phyloP scores from a whole-genome alignment of 2,113 vertebrate genomes.

The Tinamus guttatus region DNA sequence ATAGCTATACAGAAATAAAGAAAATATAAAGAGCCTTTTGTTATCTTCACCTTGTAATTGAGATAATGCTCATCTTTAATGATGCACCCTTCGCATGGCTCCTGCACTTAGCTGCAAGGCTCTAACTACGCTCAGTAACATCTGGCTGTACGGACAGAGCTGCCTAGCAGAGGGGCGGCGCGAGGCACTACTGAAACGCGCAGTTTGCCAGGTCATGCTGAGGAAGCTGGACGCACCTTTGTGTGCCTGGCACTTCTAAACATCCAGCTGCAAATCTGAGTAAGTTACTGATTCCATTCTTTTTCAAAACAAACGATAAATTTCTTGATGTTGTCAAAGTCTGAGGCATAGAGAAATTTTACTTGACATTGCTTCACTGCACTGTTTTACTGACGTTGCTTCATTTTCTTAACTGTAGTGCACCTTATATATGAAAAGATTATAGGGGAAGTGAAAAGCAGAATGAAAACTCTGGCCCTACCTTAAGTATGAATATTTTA shows the following conservation, averaged over 20 bases:
- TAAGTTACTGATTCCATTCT: background rate
- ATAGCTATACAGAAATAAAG: conserved; percentile 10
- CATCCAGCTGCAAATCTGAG: background rate
- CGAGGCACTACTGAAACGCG: background rate
- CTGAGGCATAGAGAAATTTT: background rate
- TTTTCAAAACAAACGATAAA: background rate
- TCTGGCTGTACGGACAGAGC: background rate
- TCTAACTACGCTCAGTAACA: background rate
- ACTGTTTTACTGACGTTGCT: no score
- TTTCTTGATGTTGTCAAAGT: background rate
- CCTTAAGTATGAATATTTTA: conserved; percentile 50
- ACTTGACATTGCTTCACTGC: background rate
- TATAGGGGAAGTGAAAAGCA: background rate
- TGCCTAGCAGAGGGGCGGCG: background rate
- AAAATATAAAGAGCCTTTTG: conserved; percentile 28
- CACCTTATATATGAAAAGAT: conserved; percentile 1
- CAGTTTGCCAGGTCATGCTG: background rate
- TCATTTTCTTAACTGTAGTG: conserved; percentile 11
- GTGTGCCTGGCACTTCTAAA: background rate
- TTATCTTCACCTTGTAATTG: conserved; percentile 63
- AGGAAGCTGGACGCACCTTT: background rate
- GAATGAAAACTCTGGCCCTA: conserved; percentile 22
- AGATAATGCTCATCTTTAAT: conserved; percentile 51
- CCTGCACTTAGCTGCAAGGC: background rate
- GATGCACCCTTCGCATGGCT: background rate